These are phyloP conservation scores for Nestor notabilis DNA, from an alignment of 2,113 vertebrate species.

Conservation along the genomic window DNA sequence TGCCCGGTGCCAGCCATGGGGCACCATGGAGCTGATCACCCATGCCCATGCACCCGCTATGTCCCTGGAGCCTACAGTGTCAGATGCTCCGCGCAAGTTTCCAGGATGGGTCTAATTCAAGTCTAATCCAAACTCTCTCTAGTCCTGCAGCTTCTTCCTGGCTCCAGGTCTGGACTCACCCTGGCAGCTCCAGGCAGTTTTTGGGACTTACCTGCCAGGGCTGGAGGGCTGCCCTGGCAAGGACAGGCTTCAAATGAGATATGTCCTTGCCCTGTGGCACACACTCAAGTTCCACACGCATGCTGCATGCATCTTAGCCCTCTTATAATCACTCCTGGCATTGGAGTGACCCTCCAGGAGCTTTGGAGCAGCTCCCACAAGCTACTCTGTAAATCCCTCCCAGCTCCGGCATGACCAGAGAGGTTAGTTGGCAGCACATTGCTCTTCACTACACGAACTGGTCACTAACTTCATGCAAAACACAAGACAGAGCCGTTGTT, in stretches of 20 bases:
- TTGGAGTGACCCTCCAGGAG: background rate
- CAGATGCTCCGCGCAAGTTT: accelerated
- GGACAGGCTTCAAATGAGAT: background rate
- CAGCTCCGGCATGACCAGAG: background rate
- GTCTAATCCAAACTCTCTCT: background rate
- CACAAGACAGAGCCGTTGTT: background rate
- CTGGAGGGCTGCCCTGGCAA: background rate
- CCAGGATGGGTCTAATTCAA: background rate
- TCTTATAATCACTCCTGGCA: background rate
- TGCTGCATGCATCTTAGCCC: background rate
- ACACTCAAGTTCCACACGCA: background rate
- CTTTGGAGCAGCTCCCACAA: background rate
- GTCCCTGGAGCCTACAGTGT: background rate
- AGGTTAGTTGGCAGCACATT: background rate
- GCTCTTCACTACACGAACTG: background rate
- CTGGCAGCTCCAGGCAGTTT: background rate
- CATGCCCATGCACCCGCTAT: accelerated
- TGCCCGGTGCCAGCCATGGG: accelerated
- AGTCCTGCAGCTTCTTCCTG: background rate
- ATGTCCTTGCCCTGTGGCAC: accelerated
- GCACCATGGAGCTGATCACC: accelerated
- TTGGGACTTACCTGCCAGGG: background rate
- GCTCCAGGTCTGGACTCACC: background rate
- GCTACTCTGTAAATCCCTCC: background rate
- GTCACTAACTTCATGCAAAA: constrained; percentile 61